Evolutionary conservation across 2,888 invertebrate species (phyloP).

Genomic region (Drosophila mimetica): DNA sequence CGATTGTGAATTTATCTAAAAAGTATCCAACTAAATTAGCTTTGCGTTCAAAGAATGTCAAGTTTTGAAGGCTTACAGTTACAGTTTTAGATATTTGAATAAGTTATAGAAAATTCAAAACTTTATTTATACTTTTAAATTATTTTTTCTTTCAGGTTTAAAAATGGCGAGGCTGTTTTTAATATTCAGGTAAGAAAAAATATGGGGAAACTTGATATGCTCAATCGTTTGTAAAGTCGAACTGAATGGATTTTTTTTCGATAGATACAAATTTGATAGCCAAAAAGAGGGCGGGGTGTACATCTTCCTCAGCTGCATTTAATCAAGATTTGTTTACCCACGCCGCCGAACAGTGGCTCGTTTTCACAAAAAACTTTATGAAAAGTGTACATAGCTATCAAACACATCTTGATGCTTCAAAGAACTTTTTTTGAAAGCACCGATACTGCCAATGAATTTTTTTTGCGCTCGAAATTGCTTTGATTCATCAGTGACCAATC

Average conservation of each 20-base stretch:
- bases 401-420: conserved; percentile 7
- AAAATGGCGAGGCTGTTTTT: conserved; percentile 27
- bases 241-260: no score
- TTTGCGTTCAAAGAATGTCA: background rate
- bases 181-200: conserved; percentile 32
- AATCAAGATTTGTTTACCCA: conserved; percentile 32
- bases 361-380: conserved; percentile 21
- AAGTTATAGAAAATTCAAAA: no score
- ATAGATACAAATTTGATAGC: conserved; percentile 1
- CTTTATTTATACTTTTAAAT: no score
- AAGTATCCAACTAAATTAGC: background rate
- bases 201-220: no score
- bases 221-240: background rate
- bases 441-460: background rate
- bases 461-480: background rate
- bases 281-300: conserved; percentile 12
- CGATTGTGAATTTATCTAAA: conserved; percentile 18
- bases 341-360: conserved; percentile 34
- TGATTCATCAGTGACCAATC: background rate
- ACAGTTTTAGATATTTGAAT: no score
- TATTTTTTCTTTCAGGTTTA: conserved; percentile 6
- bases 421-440: conserved; percentile 7
- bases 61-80: no score
- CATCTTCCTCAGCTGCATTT: conserved; percentile 30
- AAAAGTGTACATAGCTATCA: conserved; percentile 19